Percentiles rank a stretch among this genome's conserved stretches.
Conservation (phyloP, 2,888 invertebrate genomes). For the Carterocephalus palaemon region DNA sequence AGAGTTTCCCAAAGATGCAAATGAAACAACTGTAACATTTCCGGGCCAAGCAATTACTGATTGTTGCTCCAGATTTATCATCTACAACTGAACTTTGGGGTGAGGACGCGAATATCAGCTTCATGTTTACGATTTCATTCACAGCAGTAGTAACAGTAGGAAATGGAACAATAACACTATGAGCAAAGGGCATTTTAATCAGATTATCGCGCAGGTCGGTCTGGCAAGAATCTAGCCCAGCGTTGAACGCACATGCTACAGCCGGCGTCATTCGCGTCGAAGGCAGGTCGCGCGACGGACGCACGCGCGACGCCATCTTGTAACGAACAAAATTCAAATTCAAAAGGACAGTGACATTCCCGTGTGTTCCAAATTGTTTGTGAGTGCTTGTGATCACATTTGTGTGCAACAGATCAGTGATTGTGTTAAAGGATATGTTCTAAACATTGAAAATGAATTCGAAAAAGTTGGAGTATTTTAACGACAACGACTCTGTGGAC, state of each 20-base stretch:
- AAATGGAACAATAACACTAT: slow-evolving; percentile 47
- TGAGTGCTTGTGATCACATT: slow-evolving; percentile 38
- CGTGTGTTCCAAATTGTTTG: slow-evolving; percentile 29
- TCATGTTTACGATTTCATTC: slow-evolving; percentile 33
- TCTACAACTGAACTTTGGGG: slow-evolving; percentile 15
- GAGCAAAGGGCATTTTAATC: slow-evolving; percentile 60
- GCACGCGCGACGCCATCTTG: slow-evolving; percentile 47
- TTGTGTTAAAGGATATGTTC: slow-evolving; percentile 52
- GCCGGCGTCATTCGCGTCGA: slow-evolving; percentile 61
- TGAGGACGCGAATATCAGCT: slow-evolving; percentile 12
- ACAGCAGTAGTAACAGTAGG: slow-evolving; percentile 32
- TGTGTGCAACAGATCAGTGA: slow-evolving; percentile 63
- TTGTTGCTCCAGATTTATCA: slow-evolving; percentile 13
- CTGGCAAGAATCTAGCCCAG: slow-evolving; percentile 46
- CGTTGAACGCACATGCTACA: slow-evolving; percentile 38
- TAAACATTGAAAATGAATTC: slow-evolving; percentile 62
- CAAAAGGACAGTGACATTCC: slow-evolving; percentile 37
- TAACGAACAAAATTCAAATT: slow-evolving; percentile 58
- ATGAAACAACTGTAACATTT: no score
- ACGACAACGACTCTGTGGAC: slow-evolving; percentile 68
- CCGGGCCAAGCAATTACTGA: slow-evolving; percentile 2
- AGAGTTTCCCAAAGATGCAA: no score
- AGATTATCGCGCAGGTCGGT: slow-evolving; percentile 67
- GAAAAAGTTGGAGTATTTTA: slow-evolving; percentile 73
- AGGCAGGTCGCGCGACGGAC: slow-evolving; percentile 49